Evolutionary conservation across 2,113 vertebrate species (phyloP).

Genomic region (Dinomys branickii): DNA sequence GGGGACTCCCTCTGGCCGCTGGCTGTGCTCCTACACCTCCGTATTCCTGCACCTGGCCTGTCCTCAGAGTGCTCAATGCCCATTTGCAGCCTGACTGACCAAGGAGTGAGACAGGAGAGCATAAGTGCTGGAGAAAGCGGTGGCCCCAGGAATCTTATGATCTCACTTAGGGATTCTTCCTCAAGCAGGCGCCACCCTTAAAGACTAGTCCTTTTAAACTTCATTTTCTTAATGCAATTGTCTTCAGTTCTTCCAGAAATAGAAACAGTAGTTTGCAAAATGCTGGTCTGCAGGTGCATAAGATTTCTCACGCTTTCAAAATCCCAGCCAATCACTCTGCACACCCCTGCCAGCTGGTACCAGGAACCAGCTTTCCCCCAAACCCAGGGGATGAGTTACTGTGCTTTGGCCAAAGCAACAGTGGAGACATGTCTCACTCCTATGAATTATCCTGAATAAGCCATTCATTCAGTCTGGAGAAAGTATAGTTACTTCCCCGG

Average conservation of each 20-base stretch:
- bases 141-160: background rate
- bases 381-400: fast-evolving
- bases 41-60: background rate
- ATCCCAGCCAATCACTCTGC: background rate
- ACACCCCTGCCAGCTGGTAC: no score
- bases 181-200: background rate
- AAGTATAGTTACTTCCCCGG: background rate
- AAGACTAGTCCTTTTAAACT: background rate
- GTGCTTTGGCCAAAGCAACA: background rate
- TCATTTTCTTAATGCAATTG: background rate
- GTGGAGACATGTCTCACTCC: background rate
- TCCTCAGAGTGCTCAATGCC: background rate
- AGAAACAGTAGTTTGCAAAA: background rate
- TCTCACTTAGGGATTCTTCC: background rate
- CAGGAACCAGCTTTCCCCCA: background rate
- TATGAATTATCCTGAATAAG: background rate
- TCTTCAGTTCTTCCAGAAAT: background rate
- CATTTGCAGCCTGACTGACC: background rate
- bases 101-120: background rate
- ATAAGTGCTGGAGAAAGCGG: background rate
- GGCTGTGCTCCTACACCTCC: background rate
- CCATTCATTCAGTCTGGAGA: background rate
- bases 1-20: background rate
- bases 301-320: background rate
- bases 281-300: background rate